Conservation (phyloP, 2,113 vertebrate species). For the Hydrochoerus hydrochaeris region DNA sequence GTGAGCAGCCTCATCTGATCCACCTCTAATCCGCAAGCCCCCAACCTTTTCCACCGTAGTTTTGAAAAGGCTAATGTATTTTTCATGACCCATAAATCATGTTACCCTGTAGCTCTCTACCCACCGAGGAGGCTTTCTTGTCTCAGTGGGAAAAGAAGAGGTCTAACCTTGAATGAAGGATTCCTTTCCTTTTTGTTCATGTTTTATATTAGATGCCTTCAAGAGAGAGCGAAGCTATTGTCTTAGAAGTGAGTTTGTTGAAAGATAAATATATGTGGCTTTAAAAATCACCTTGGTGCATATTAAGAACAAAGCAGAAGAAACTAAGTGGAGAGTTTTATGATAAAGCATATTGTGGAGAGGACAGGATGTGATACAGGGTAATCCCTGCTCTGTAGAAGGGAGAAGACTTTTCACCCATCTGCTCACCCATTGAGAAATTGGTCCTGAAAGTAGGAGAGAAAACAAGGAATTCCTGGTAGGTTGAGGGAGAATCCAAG, state of each 20-base stretch:
- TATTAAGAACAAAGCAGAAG: constrained; percentile 11
- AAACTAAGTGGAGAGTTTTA: not conserved
- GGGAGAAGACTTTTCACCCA: not conserved
- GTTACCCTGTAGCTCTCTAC: not conserved
- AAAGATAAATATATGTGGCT: constrained; percentile 17
- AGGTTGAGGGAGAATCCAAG: not conserved
- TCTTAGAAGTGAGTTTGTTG: constrained; percentile 46
- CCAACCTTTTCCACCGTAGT: constrained; percentile 43
- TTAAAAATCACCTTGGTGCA: constrained; percentile 52
- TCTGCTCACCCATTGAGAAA: not conserved
- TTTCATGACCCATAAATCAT: constrained; percentile 61
- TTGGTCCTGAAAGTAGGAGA: not conserved
- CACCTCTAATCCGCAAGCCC: constrained; percentile 54
- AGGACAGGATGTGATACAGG: not conserved
- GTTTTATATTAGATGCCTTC: constrained; percentile 48
- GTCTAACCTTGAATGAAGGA: constrained; percentile 31
- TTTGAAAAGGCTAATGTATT: constrained; percentile 59
- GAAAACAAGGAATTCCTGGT: not conserved
- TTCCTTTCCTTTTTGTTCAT: not conserved
- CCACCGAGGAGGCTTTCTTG: constrained; percentile 14
- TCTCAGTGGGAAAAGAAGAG: constrained; percentile 11
- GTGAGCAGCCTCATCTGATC: constrained; percentile 53
- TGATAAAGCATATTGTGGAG: not conserved
- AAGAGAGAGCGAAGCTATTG: not conserved
- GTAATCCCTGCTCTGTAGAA: not conserved